These are phyloP conservation scores for Perca flavescens DNA, from an alignment of 2,113 vertebrate species.

Conservation along the genomic window DNA sequence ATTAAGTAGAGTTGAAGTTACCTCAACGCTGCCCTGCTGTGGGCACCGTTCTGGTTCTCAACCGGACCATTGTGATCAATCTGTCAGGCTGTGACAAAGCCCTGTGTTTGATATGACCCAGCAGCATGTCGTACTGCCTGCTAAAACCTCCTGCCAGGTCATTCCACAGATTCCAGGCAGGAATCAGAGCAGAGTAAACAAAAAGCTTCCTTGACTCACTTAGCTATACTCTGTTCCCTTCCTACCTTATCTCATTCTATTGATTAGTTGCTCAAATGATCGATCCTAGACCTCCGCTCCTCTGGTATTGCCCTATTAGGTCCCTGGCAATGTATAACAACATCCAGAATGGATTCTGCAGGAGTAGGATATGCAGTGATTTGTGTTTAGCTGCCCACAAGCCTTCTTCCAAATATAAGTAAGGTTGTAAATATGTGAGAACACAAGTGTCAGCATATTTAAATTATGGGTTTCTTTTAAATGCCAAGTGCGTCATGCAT, in stretches of 20 bases:
- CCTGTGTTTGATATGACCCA: conserved; percentile 26
- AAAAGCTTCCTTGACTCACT: conserved; percentile 20
- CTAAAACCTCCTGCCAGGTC: conserved; percentile 26
- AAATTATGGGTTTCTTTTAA: neutral
- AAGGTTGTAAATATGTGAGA: neutral
- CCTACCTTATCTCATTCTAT: conserved; percentile 8
- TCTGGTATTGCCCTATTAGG: neutral
- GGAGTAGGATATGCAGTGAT: neutral
- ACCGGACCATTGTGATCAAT: neutral
- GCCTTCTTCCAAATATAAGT: neutral
- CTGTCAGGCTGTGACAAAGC: conserved; percentile 11
- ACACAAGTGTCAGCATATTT: neutral
- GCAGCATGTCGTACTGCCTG: neutral
- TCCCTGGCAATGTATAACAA: neutral
- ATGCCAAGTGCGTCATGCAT: neutral
- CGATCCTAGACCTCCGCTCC: conserved; percentile 2
- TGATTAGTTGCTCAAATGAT: conserved; percentile 20
- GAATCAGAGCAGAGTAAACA: conserved; percentile 42
- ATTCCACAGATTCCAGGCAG: conserved; percentile 48
- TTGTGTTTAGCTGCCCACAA: neutral
- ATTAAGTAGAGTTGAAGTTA: conserved; percentile 17
- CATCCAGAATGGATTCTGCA: conserved; percentile 16
- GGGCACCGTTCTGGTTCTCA: neutral
- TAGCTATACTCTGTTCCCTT: neutral
- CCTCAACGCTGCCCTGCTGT: conserved; percentile 2